A percentile compares a stretch with the other conserved stretches of the same genome.
phyloP scores from a whole-genome alignment of 1,140 invertebrate species.

The silkworm (Bombyx mori) region ASM3026992v2 NC_085123.1:3906001-3906500 shows the following conservation, averaged over 20 bases:
- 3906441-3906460: constrained; percentile 68
- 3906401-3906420: constrained; percentile 68
- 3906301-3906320: constrained; percentile 69
- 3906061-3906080: background rate
- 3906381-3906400: constrained; percentile 71
- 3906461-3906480: constrained; percentile 69
- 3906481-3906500: constrained; percentile 64
- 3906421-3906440: constrained; percentile 71
- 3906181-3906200: constrained; percentile 10
- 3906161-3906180: constrained; percentile 1
- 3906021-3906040: background rate
- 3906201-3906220: constrained; percentile 3
- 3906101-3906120: background rate
- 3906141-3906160: background rate
- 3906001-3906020: background rate
- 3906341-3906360: constrained; percentile 70
- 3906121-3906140: background rate
- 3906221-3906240: constrained; percentile 16
- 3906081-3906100: background rate
- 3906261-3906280: constrained; percentile 39
- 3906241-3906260: constrained; percentile 32
- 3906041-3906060: background rate
- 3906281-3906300: constrained; percentile 68
- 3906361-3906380: constrained; percentile 66
- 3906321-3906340: constrained; percentile 70